Evolutionary conservation across 2,888 invertebrate genomes (phyloP).

Genomic region (Phoenoteleia sp.): DNA sequence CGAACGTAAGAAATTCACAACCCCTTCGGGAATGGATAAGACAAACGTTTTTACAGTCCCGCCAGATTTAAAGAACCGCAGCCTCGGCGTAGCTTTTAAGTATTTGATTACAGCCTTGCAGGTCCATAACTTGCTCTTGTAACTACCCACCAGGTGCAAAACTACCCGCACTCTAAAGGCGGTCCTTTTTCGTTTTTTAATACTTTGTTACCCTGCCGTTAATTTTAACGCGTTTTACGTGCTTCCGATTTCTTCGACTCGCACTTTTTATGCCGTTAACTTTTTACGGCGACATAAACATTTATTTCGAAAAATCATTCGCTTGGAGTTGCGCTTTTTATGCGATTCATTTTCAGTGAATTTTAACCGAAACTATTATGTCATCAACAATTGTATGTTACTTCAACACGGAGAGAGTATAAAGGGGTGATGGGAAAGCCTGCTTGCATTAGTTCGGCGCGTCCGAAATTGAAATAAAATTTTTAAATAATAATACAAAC

Average conservation of each 20-base stretch:
- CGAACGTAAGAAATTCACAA: slow-evolving; percentile 55
- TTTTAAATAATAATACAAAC: slow-evolving; percentile 61
- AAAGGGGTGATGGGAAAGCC: slow-evolving; percentile 9
- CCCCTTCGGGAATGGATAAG: slow-evolving; percentile 53
- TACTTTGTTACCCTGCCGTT: slow-evolving; percentile 85
- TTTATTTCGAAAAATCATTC: slow-evolving; percentile 3
- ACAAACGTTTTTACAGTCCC: slow-evolving; percentile 77
- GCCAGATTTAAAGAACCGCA: slow-evolving; percentile 76
- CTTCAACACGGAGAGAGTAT: slow-evolving; percentile 9
- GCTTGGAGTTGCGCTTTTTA: slow-evolving; percentile 29
- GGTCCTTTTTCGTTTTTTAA: slow-evolving; percentile 77
- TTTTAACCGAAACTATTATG: slow-evolving; percentile 47
- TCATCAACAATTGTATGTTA: slow-evolving; percentile 56
- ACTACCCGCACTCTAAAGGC: slow-evolving; percentile 78
- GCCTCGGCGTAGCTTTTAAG: slow-evolving; percentile 78
- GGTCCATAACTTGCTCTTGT: slow-evolving; percentile 79
- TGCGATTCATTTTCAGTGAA: slow-evolving; percentile 41
- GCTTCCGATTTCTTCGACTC: slow-evolving; percentile 84
- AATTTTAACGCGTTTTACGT: slow-evolving; percentile 86
- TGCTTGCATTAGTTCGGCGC: slow-evolving; percentile 37
- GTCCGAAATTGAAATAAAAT: slow-evolving; percentile 59
- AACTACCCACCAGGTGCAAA: slow-evolving; percentile 77
- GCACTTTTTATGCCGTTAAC: slow-evolving; percentile 75
- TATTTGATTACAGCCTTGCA: slow-evolving; percentile 84
- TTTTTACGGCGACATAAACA: slow-evolving; percentile 55